phyloP scores from a whole-genome alignment of 2,113 vertebrate species.

The zebrafish (Danio rerio) region GRCz12tu NC_133181.1:37676001-37676500 shows the following conservation, averaged over 20 bases:
- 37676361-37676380: slow-evolving; percentile 26
- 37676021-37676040: no score
- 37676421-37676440: background rate
- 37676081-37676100: background rate
- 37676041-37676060: background rate
- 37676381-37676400: slow-evolving; percentile 15
- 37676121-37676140: slow-evolving; percentile 1
- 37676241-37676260: background rate
- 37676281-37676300: slow-evolving; percentile 50
- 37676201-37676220: background rate
- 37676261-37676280: slow-evolving; percentile 9
- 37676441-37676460: background rate
- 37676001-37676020: no score
- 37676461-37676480: background rate
- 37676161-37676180: slow-evolving; percentile 22
- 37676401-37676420: background rate
- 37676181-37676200: background rate
- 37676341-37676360: slow-evolving; percentile 58
- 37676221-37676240: background rate
- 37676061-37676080: background rate
- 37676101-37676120: background rate
- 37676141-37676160: background rate
- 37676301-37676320: slow-evolving; percentile 61
- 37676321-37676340: slow-evolving; percentile 72
- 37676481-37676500: slow-evolving; percentile 25